Evolutionary conservation across 2,888 invertebrate genomes (phyloP), one percentile per base, ranked within the genome.

Genomic region (Coenonympha glycerion): DNA sequence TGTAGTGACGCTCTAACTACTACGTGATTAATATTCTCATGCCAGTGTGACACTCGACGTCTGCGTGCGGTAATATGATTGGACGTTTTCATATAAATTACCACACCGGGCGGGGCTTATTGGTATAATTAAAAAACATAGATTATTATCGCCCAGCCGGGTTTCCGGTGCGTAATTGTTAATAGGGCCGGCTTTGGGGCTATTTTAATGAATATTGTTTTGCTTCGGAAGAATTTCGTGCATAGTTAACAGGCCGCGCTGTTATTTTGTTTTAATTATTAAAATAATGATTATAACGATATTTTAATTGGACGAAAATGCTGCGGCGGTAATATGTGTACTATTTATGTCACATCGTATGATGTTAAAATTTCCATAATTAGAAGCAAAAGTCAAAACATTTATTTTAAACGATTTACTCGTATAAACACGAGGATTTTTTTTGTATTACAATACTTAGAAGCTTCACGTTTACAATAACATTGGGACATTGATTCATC

Each of bases 11-110:
- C 59, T 53, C 53, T 62, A 65, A 66, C 64, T 63, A 65, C 64
- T 66, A 65, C 57, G 71, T 82, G 81, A 84, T 83, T 80, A 80
- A 79, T 80, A 77, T 75, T 70, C 71, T 65, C 64, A 58, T 68
- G 61, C 65, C 70, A 65, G 64, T 70, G 64, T 72, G 75, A 73
- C 76, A 83, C 74, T 75, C 71, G 71, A 75, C 71, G 79, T 83
- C 80, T 81, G 61, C 76, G 69, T 60, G 65, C 66, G 65, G 64
- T 82, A 82, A 86, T 79, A 72, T 72, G 82, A 85, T 85, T 86
- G 84, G 85, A 84, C 84, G 77, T 76, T 77, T 80, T 66, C 71
- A 75, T 79, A 81, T 79, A 79, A 79, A 82, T 80, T 71, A 75
- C 73, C 68, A 70, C 71, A 61, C 66, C 71, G 69, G 79, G 76